Evolutionary conservation across 2,888 invertebrate genomes (phyloP).

Genomic region (Callosobruchus maculatus): DNA sequence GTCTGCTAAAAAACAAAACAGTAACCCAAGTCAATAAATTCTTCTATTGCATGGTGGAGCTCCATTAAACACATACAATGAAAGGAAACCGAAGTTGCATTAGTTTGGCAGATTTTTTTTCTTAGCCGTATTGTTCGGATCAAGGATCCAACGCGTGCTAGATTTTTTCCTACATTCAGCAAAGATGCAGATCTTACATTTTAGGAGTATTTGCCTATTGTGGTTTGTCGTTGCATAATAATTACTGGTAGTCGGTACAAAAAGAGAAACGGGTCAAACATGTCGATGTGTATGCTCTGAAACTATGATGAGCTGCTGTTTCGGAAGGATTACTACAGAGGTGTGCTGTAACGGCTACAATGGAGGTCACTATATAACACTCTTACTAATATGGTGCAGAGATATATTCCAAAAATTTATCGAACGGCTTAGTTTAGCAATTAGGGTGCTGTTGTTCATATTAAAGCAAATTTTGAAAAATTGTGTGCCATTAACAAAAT

Average conservation of each 20-base stretch:
- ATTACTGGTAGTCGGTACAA: background rate
- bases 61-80: background rate
- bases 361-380: too few species aligned
- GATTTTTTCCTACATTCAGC: background rate
- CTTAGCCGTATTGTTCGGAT: background rate
- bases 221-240: background rate
- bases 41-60: background rate
- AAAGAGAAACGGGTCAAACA: background rate
- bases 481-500: too few species aligned
- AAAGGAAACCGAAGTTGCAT: background rate
- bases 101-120: background rate
- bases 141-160: background rate
- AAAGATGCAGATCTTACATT: background rate
- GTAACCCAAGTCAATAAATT: too few species aligned
- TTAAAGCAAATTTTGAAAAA: too few species aligned
- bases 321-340: too few species aligned
- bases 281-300: background rate
- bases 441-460: too few species aligned
- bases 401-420: too few species aligned
- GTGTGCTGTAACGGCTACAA: too few species aligned
- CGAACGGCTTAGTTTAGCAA: too few species aligned
- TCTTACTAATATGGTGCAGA: too few species aligned
- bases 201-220: background rate
- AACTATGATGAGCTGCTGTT: too few species aligned
- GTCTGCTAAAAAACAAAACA: too few species aligned